Percentiles rank a stretch among this genome's conserved stretches.
Evolutionary conservation across 2,113 vertebrate species (phyloP).

Genomic region (Gobiocypris rarus): DNA sequence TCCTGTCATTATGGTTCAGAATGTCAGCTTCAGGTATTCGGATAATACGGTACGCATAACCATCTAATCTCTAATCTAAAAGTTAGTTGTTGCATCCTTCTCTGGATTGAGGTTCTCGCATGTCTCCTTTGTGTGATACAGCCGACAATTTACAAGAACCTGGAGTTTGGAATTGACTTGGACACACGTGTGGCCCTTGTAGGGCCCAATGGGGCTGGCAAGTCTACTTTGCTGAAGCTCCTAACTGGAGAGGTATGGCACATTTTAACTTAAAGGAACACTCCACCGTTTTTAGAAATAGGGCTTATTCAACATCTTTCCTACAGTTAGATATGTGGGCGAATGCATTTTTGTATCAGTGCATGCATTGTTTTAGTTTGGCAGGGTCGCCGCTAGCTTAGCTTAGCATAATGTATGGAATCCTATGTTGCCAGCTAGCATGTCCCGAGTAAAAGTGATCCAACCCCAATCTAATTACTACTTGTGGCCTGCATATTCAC

Average conservation of each 20-base stretch:
- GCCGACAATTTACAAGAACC: constrained; percentile 92
- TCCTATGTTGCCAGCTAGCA: too few species aligned
- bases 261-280: neutral
- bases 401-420: too few species aligned
- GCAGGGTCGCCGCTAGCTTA: too few species aligned
- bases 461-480: too few species aligned
- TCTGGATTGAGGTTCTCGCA: neutral
- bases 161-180: constrained; percentile 97
- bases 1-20: constrained; percentile 99
- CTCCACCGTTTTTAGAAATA: too few species aligned
- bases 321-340: too few species aligned
- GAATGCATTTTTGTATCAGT: too few species aligned
- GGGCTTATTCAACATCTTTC: too few species aligned
- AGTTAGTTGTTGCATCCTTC: neutral
- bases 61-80: too few species aligned
- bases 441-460: too few species aligned
- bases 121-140: constrained; percentile 55
- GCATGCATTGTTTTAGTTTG: too few species aligned
- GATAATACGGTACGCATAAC: constrained; percentile 83
- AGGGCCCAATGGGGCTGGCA: constrained; percentile 96
- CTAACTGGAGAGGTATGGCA: constrained; percentile 90
- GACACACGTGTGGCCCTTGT: constrained; percentile 96
- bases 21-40: constrained; percentile 95
- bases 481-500: too few species aligned
- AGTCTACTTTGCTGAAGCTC: constrained; percentile 94